These are phyloP conservation scores for Campylorhamphus procurvoides DNA, from an alignment of 2,113 vertebrate species.

Conservation along the genomic window DNA sequence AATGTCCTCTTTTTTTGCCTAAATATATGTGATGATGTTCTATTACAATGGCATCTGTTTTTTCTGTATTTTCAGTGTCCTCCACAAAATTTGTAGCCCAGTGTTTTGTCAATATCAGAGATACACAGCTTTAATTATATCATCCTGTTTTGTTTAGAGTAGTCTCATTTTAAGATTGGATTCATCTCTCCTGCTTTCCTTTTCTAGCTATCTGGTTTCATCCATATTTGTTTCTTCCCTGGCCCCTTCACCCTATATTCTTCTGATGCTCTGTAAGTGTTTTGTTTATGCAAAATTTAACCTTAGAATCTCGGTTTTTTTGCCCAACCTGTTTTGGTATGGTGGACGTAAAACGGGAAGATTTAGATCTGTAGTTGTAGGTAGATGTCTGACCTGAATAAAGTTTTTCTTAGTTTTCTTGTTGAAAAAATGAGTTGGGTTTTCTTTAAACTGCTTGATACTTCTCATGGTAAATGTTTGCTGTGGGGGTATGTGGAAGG, in stretches of 20 bases:
- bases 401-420: slow-evolving; percentile 76
- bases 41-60: not conserved
- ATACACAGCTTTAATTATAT: not conserved
- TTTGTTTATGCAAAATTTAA: slow-evolving; percentile 69
- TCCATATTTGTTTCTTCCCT: not conserved
- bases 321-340: slow-evolving; percentile 68
- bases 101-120: not conserved
- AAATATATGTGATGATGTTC: not conserved
- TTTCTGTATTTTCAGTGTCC: not conserved
- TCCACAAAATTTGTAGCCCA: not conserved
- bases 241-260: not conserved
- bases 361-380: slow-evolving; percentile 72
- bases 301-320: slow-evolving; percentile 72
- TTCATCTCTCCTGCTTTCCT: not conserved
- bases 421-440: slow-evolving; percentile 45
- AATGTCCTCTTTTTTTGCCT: not conserved
- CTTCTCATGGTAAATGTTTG: slow-evolving; percentile 73
- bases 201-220: not conserved
- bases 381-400: slow-evolving; percentile 69
- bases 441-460: slow-evolving; percentile 75
- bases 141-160: not conserved
- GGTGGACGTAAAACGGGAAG: slow-evolving; percentile 77
- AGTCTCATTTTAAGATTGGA: not conserved
- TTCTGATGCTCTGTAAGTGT: not conserved
- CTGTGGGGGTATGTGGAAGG: slow-evolving; percentile 69